Base-by-base conservation (phyloP, 2,888 invertebrate genomes). In the Nysson spinosus region DNA sequence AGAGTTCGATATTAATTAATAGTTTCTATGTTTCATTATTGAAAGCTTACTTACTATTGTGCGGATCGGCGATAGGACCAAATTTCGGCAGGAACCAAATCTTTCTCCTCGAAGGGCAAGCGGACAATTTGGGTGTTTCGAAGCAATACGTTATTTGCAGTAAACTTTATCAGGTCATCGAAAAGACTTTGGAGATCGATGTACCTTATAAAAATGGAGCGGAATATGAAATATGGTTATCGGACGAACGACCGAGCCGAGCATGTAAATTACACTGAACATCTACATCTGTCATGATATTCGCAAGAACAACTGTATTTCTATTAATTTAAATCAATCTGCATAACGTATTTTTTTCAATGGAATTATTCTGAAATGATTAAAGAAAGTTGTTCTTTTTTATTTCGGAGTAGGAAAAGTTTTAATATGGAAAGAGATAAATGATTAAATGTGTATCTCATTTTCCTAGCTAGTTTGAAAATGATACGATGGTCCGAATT, bases 141-240 rank as follows among this genome's bases (percentile, higher is more conserved):
- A 57, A 66, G 9, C 64, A 74, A 7, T 78, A 80, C 34, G 62
- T 72, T n/a, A 64, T 86, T 28, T 50, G 51, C 2, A 75, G 78
- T 30, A 81, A 78, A 37, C 44, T 85, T 1, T 83, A 83, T 43
- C 60, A 75, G 35, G 58, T 75, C 1, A 47, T 76, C 0, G 78
- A 78, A 3, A 79, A 65, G 35, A 69, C 46, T 16, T 56, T 83
- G 17, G 67, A 16, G 6, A 71, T 85, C 12, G 39, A 22, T 9
- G 68, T 80, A 4, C 84, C 84, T 0, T 83, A 82, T 26, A 32
- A 56, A 9, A 61, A 66, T 7, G 54, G 67, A 1, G 69, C 71
- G 1, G 70, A 79, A 11, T 85, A 83, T 34, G 81, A 83, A 16
- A 78, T 86, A 56, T 81, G 78, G 77, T 52, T 78, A 26, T 68